phyloP scores from a whole-genome alignment of 1,140 invertebrate genomes.

The Conus ventricosus region DNA sequence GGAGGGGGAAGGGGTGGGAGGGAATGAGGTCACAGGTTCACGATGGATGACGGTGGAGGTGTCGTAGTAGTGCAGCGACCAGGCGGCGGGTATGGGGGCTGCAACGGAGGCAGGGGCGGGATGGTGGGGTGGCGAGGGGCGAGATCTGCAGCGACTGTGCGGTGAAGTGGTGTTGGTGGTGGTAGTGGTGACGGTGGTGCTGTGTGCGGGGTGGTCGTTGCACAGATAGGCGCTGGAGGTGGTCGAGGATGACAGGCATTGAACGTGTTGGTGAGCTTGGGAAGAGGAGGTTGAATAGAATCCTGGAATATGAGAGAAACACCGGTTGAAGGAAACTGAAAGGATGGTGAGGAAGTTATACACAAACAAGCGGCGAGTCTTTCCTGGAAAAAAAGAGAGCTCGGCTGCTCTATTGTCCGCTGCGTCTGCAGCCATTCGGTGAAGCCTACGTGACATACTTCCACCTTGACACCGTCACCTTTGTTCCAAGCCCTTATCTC shows the following conservation, averaged over 20 bases:
- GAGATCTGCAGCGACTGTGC: too few relatives aligned
- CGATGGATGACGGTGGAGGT: background rate
- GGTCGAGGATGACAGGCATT: background rate
- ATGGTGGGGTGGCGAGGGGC: background rate
- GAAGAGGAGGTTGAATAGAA: background rate
- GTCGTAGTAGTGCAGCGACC: conserved; percentile 1
- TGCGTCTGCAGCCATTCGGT: too few relatives aligned
- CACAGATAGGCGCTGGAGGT: background rate
- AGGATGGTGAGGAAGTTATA: too few relatives aligned
- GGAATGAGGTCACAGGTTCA: background rate
- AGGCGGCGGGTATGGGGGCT: too few relatives aligned
- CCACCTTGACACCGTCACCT: too few relatives aligned
- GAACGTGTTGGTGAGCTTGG: background rate
- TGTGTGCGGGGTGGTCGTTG: background rate
- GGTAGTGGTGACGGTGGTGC: background rate
- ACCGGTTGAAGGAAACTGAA: too few relatives aligned
- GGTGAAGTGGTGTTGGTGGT: too few relatives aligned
- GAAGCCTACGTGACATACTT: too few relatives aligned
- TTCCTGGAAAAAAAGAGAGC: too few relatives aligned
- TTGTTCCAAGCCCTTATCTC: too few relatives aligned
- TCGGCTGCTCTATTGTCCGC: too few relatives aligned
- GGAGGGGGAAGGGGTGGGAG: background rate
- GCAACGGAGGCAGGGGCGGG: background rate
- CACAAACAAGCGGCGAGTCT: too few relatives aligned
- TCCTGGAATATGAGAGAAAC: background rate